A percentile compares a stretch with the other conserved stretches of the same genome.
Conservation (phyloP, 2,113 vertebrate species). For the Crypturellus undulatus region DNA sequence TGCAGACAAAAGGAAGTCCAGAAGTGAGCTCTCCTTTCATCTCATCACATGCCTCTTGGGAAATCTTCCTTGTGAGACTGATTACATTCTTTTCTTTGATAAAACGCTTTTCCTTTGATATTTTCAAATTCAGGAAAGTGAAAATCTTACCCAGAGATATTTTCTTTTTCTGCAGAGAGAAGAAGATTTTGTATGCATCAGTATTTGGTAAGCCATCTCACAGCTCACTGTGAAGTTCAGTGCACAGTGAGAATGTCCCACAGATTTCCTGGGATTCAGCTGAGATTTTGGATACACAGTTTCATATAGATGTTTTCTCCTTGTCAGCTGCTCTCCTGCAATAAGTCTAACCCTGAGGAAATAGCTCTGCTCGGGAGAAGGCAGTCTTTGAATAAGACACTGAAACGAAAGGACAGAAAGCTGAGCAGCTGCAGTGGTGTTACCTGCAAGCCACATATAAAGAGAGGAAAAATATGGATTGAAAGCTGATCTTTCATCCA, state of each 20-base stretch:
- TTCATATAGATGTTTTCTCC: neutral
- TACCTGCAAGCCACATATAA: neutral
- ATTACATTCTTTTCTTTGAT: neutral
- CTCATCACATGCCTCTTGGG: neutral
- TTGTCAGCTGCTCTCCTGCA: neutral
- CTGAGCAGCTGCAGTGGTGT: neutral
- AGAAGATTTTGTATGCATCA: neutral
- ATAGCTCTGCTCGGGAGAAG: neutral
- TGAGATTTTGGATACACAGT: neutral
- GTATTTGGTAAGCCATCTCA: neutral
- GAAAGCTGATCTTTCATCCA: constrained; percentile 12
- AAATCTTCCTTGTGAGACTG: neutral
- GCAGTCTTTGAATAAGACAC: neutral
- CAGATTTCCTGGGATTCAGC: neutral
- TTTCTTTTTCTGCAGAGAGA: neutral
- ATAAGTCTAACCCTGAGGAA: neutral
- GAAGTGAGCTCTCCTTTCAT: neutral
- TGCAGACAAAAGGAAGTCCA: constrained; percentile 19
- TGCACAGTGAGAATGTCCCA: neutral
- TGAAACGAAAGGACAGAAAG: neutral
- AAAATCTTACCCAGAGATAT: neutral
- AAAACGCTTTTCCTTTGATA: neutral
- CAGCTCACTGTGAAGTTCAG: neutral
- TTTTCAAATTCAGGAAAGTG: neutral
- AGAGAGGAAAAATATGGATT: neutral